These are phyloP conservation scores for Neostethus bicornis DNA, from an alignment of 2,797 vertebrate genomes.

Conservation along the genomic window DNA sequence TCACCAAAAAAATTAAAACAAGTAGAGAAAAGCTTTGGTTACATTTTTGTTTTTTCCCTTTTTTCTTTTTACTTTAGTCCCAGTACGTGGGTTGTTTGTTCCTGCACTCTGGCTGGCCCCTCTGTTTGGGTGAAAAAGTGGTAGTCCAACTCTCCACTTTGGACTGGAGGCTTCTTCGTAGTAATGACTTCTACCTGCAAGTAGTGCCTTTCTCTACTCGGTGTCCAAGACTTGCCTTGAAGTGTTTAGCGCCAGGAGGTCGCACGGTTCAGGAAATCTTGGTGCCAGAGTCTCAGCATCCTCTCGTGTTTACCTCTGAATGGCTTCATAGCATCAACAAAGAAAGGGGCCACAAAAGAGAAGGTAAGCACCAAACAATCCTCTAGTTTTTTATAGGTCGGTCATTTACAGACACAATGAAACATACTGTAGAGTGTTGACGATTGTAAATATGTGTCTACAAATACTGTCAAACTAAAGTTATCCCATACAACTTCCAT, in stretches of 20 bases:
- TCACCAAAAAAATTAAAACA: not conserved
- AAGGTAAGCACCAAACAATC: slow-evolving; percentile 60
- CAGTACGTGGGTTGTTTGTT: slow-evolving; percentile 93
- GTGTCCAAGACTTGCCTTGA: slow-evolving; percentile 87
- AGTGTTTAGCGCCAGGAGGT: slow-evolving; percentile 88
- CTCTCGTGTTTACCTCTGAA: slow-evolving; percentile 89
- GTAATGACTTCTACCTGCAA: slow-evolving; percentile 94
- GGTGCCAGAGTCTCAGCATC: slow-evolving; percentile 86
- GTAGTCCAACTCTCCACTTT: slow-evolving; percentile 91
- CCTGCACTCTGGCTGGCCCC: slow-evolving; percentile 91
- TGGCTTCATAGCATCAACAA: slow-evolving; percentile 93
- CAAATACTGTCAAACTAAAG: too few species aligned
- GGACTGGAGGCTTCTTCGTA: slow-evolving; percentile 89
- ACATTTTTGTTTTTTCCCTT: not conserved
- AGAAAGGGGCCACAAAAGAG: slow-evolving; percentile 84
- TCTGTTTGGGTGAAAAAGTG: slow-evolving; percentile 89
- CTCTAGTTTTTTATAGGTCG: not conserved
- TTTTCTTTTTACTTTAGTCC: slow-evolving; percentile 72
- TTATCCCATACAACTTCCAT: too few species aligned
- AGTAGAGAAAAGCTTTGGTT: not conserved
- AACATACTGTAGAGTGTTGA: too few species aligned
- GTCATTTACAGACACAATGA: not conserved
- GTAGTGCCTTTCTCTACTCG: slow-evolving; percentile 90
- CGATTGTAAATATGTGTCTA: too few species aligned
- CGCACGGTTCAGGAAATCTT: slow-evolving; percentile 88